Percentiles rank a stretch among this genome's conserved stretches.
These are phyloP conservation scores for Eulithis testata DNA, from an alignment of 2,888 invertebrate genomes.

Conservation along the genomic window DNA sequence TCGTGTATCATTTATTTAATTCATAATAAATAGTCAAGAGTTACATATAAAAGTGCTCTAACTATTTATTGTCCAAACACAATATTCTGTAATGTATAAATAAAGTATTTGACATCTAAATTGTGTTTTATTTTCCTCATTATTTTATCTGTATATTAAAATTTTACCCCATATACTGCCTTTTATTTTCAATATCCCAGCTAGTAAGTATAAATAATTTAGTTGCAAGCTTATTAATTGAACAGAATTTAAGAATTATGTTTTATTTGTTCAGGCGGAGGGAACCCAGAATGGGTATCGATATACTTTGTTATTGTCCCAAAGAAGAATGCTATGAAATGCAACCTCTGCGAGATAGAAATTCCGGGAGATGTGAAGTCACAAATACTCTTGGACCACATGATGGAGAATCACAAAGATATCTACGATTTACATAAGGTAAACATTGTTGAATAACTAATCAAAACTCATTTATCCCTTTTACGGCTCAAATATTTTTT, in stretches of 20 bases:
- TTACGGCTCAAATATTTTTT: too few relatives aligned
- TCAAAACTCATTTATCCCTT: too few relatives aligned
- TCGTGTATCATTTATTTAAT: too few relatives aligned
- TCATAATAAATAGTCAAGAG: too few relatives aligned
- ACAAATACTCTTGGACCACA: conserved; percentile 57
- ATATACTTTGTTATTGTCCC: conserved; percentile 64
- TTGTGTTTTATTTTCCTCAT: conserved; percentile 16
- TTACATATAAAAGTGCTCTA: background rate
- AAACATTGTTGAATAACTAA: background rate
- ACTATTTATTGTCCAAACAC: background rate
- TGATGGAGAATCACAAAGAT: conserved; percentile 63
- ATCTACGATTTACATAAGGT: conserved; percentile 69
- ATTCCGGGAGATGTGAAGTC: conserved; percentile 57
- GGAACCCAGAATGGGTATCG: conserved; percentile 67
- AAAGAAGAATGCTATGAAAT: conserved; percentile 55
- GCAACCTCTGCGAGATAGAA: conserved; percentile 67
- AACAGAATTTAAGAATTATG: background rate
- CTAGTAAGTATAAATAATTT: background rate
- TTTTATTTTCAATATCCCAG: conserved; percentile 36
- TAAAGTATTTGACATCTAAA: conserved; percentile 3
- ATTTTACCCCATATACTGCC: background rate
- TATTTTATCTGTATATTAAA: conserved; percentile 9
- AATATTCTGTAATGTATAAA: background rate
- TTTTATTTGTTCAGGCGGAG: conserved; percentile 37
- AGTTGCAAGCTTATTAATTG: background rate